phyloP scores from a whole-genome alignment of 1,140 invertebrate species.

The Frieseomelitta varia region DNA sequence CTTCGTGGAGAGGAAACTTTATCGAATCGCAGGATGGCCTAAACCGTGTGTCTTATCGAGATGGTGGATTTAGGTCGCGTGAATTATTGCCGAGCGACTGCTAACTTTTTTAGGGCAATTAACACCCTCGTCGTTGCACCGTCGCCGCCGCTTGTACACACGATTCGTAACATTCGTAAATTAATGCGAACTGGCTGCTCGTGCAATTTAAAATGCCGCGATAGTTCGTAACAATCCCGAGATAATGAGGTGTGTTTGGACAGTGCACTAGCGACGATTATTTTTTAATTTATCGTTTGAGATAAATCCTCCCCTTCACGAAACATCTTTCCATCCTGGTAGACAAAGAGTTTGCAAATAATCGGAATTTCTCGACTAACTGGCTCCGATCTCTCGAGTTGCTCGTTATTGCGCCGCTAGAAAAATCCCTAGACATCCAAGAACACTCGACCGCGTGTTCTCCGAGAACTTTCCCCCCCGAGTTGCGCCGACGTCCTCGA shows the following conservation, averaged over 20 bases:
- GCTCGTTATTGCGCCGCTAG: too few relatives aligned
- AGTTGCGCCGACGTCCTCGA: not conserved
- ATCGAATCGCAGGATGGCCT: not conserved
- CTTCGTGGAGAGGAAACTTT: not conserved
- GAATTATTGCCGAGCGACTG: not conserved
- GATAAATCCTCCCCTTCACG: too few relatives aligned
- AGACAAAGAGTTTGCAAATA: not conserved
- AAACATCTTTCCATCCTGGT: too few relatives aligned
- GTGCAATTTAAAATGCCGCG: not conserved
- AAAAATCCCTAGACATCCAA: not conserved
- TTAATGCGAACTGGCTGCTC: not conserved
- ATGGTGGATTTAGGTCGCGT: not conserved
- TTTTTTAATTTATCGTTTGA: too few relatives aligned
- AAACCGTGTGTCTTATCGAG: not conserved
- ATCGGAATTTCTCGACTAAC: not conserved
- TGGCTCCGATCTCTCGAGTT: not conserved
- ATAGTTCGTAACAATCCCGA: not conserved
- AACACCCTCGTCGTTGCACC: not conserved
- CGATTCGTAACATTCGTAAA: not conserved
- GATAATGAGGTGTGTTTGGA: too few relatives aligned
- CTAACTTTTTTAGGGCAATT: conserved; percentile 13
- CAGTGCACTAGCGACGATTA: too few relatives aligned
- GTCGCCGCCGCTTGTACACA: not conserved
- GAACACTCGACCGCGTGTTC: not conserved
- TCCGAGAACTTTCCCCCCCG: not conserved